Evolutionary conservation across 2,797 vertebrate species (phyloP).

Genomic region (Anas bahamensis): DNA sequence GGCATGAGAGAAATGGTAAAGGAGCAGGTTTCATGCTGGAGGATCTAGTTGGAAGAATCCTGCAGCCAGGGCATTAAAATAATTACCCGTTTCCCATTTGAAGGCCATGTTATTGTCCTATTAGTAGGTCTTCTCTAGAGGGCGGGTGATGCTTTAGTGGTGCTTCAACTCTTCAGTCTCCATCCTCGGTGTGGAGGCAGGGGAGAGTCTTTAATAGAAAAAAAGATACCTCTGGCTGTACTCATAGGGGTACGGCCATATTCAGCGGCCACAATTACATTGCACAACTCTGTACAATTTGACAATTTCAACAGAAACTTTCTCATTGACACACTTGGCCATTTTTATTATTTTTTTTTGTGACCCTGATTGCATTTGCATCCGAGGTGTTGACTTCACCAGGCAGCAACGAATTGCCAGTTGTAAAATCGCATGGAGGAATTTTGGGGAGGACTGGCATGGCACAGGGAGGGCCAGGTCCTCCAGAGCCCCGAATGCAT

Average conservation of each 20-base stretch:
- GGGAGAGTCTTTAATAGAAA: not conserved
- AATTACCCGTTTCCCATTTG: not conserved
- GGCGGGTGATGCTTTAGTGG: not conserved
- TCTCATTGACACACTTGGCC: not conserved
- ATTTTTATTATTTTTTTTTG: not conserved
- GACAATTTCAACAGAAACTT: not conserved
- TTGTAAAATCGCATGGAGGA: not conserved
- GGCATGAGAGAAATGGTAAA: not conserved
- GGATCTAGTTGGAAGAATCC: not conserved
- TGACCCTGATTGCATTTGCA: not conserved
- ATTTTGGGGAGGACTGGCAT: not conserved
- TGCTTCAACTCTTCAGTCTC: not conserved
- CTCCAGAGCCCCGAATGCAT: not conserved
- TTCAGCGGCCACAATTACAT: not conserved
- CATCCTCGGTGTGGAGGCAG: not conserved
- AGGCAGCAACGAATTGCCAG: not conserved
- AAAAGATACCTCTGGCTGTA: not conserved
- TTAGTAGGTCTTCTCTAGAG: not conserved
- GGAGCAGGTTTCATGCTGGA: not conserved
- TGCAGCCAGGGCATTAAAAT: not conserved
- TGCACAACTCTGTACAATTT: not conserved
- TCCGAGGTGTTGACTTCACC: not conserved
- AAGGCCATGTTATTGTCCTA: not conserved
- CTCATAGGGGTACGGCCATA: no score
- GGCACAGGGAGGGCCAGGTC: accelerated